These are phyloP conservation scores for Perccottus glenii DNA, from an alignment of 2,113 vertebrate species.

Conservation along the genomic window DNA sequence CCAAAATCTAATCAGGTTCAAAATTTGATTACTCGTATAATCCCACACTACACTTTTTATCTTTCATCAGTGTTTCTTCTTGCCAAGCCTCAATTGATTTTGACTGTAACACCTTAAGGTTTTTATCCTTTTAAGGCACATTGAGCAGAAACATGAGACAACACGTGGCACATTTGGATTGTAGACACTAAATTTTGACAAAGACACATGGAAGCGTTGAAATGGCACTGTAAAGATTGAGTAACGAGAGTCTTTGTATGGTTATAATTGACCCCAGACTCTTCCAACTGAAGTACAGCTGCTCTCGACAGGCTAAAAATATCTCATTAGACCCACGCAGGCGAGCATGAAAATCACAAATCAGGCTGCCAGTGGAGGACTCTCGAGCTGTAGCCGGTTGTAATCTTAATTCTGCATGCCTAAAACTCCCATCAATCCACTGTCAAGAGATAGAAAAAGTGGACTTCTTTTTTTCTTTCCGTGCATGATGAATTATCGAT, in stretches of 20 bases:
- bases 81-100: too few species aligned
- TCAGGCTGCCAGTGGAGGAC: conserved; percentile 36
- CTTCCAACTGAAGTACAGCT: conserved; percentile 44
- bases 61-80: too few species aligned
- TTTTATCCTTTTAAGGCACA: too few species aligned
- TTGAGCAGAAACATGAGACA: too few species aligned
- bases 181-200: not conserved
- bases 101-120: too few species aligned
- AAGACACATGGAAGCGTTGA: not conserved
- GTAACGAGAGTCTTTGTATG: conserved; percentile 8
- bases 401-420: conserved; percentile 30
- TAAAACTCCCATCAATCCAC: conserved; percentile 30
- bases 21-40: too few species aligned
- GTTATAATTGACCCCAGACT: conserved; percentile 26
- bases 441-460: too few species aligned
- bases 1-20: too few species aligned
- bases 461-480: too few species aligned
- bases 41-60: too few species aligned
- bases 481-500: not conserved
- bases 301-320: conserved; percentile 62
- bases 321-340: conserved; percentile 36
- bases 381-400: conserved; percentile 15
- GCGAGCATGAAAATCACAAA: conserved; percentile 52
- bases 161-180: not conserved
- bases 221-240: not conserved